Evolutionary conservation across 2,888 invertebrate species (phyloP).

Genomic region (Tyria jacobaeae): DNA sequence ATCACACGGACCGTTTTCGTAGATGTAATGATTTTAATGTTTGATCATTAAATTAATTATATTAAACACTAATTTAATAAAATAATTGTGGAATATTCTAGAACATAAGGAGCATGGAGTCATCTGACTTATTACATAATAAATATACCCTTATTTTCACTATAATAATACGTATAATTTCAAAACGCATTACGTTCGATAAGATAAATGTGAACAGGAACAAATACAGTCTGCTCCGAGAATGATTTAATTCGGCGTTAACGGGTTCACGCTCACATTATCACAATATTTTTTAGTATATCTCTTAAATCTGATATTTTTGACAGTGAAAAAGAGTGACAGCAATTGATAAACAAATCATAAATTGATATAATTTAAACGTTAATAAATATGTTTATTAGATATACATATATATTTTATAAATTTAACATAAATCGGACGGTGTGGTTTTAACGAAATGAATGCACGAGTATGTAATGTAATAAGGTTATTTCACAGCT

Average conservation of each 20-base stretch:
- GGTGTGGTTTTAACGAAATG: too few relatives aligned
- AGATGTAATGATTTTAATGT: too few relatives aligned
- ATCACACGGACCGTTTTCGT: too few relatives aligned
- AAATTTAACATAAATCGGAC: too few relatives aligned
- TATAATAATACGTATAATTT: constrained; percentile 38
- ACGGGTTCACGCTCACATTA: constrained; percentile 45
- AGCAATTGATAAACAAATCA: not conserved
- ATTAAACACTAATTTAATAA: too few relatives aligned
- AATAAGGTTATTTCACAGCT: too few relatives aligned
- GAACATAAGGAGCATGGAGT: too few relatives aligned
- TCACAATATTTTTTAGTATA: constrained; percentile 40
- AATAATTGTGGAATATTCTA: too few relatives aligned
- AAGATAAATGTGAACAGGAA: constrained; percentile 47
- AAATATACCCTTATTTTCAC: constrained; percentile 14
- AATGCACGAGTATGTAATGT: too few relatives aligned
- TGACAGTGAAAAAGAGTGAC: constrained; percentile 12
- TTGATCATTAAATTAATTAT: too few relatives aligned
- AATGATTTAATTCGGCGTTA: constrained; percentile 44
- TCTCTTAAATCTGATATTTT: constrained; percentile 30
- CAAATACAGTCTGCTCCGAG: constrained; percentile 42
- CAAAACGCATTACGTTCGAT: constrained; percentile 23
- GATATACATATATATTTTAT: too few relatives aligned
- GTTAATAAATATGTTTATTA: not conserved
- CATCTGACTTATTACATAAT: not conserved
- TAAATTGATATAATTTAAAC: not conserved